Evolutionary conservation across 2,113 vertebrate genomes (phyloP).

Genomic region (Brachyhypopomus occidentalis): DNA sequence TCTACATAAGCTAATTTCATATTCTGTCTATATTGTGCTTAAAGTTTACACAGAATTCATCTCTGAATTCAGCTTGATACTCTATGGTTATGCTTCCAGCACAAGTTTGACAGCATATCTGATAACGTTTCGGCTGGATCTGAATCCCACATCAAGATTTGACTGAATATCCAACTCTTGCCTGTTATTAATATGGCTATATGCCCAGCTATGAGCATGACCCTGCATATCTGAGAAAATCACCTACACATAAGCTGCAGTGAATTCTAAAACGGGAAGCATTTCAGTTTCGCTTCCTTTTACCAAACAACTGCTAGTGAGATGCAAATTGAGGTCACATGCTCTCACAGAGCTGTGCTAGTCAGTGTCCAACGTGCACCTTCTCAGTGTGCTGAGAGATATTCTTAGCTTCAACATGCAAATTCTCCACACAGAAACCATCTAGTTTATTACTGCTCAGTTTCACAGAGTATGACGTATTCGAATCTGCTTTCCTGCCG

Average conservation of each 20-base stretch:
- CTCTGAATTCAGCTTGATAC: too few species aligned
- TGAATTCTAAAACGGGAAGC: conserved; percentile 52
- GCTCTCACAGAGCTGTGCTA: not conserved
- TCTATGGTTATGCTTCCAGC: too few species aligned
- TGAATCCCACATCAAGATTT: not conserved
- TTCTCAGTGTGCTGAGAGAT: not conserved
- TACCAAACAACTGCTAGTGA: conserved; percentile 24
- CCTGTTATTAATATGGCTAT: too few species aligned
- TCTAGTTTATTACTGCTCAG: not conserved
- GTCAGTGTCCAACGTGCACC: not conserved
- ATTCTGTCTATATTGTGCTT: too few species aligned
- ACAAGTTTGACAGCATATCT: too few species aligned
- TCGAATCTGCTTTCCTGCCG: not conserved
- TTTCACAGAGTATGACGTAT: not conserved
- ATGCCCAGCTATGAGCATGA: too few species aligned
- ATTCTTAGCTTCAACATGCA: not conserved
- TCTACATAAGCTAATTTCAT: too few species aligned
- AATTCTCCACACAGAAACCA: not conserved
- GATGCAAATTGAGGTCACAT: conserved; percentile 40
- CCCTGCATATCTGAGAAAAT: not conserved
- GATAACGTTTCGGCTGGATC: too few species aligned
- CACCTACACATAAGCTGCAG: conserved; percentile 6
- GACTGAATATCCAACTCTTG: not conserved
- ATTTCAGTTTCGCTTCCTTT: conserved; percentile 51
- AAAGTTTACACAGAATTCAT: too few species aligned